Percentiles rank a stretch among this genome's conserved stretches.
phyloP scores from a whole-genome alignment of 2,888 invertebrate species.

The Julus scandinavius region DNA sequence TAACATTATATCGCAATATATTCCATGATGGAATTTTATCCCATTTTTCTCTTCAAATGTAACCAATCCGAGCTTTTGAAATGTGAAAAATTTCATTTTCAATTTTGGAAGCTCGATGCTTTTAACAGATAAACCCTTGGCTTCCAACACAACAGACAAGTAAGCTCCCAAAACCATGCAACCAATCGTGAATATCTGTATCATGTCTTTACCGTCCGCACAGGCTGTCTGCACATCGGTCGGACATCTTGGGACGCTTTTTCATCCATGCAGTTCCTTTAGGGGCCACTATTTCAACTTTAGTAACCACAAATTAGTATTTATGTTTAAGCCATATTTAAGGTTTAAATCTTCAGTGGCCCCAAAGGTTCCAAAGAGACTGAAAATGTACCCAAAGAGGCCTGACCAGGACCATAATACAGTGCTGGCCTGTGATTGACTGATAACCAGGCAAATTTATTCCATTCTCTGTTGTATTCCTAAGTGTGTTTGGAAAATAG shows the following conservation, averaged over 20 bases:
- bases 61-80: conserved; percentile 10
- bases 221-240: conserved; percentile 25
- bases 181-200: not conserved
- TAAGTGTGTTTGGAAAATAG: conserved; percentile 7
- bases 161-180: not conserved
- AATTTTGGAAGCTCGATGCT: not conserved
- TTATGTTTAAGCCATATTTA: not conserved
- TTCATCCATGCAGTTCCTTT: conserved; percentile 10
- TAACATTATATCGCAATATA: conserved; percentile 11
- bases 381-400: not conserved
- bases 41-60: conserved; percentile 25
- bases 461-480: conserved; percentile 8
- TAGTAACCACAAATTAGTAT: not conserved
- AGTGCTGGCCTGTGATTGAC: conserved; percentile 12
- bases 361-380: not conserved
- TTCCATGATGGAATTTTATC: not conserved
- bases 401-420: not conserved
- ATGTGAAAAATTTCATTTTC: not conserved
- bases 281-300: not conserved
- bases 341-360: not conserved
- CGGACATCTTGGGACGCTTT: not conserved
- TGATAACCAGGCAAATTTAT: conserved; percentile 33
- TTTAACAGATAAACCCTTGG: not conserved
- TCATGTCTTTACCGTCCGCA: conserved; percentile 33
- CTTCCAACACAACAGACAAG: not conserved